Base-by-base conservation (phyloP, 2,888 invertebrate genomes). In the Drosophila tanythrix region DNA sequence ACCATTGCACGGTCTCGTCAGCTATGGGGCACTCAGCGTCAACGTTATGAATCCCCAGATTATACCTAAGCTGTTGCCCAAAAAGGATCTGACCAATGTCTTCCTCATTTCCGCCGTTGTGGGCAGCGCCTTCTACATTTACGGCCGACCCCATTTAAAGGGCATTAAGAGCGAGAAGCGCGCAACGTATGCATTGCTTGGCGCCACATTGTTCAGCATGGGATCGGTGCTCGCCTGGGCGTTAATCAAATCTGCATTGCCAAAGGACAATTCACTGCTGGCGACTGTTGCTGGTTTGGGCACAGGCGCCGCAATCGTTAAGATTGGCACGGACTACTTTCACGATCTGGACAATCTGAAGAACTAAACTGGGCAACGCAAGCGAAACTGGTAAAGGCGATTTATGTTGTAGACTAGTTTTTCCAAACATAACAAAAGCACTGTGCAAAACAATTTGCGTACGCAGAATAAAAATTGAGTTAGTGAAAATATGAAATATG, bases 181-280 rank as follows among this genome's bases (percentile, higher is more conserved):
- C 68, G 94, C 95, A 79, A 94, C 95, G 36, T 97, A 96, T 94
- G 96, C 93, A 15, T 33, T 95, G 75, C 89, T 96, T 70, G 97
- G 97, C 60, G 96, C 97, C 52, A 94, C 97, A 13, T 94, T 98
- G 29, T 97, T 98, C 94, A 97, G 97, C 78, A 95, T 98, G 91
- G 98, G 98, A 18, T 98, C 98, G 0, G 96, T 98, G 55, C 94
- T 98, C 67, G 94, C 96, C 75, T 98, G 98, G 97, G 98, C 98
- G 11, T 96, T 98, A 43, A 93, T 97, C 48, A 95, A 97, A 90
- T 96, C 96, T 81, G 94, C 97, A 43, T 94, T 98, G 43, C 92
- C 93, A 5, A 86, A 82, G 53, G 89, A 92, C 55, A 92, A 92
- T 67, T 73, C 90, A 6, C 78, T 86, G 15, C 29, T 93, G 15